Conservation (phyloP, 2,797 vertebrate species). For the Danio kyathit region DNA sequence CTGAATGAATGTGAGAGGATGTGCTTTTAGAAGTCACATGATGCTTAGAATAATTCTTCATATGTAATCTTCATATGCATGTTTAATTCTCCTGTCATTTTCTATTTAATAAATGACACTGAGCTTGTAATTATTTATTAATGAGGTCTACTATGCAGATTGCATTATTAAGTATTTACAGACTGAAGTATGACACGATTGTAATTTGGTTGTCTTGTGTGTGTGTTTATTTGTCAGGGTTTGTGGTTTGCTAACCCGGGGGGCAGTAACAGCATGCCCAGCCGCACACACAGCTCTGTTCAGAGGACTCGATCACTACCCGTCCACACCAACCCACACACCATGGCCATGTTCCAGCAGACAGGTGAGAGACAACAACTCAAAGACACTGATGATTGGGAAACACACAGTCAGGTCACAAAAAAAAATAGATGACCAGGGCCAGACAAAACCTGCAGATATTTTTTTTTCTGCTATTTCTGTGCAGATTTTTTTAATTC, state of each 20-base stretch:
- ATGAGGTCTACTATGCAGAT: conserved; percentile 60
- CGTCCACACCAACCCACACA: conserved; percentile 93
- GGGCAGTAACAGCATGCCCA: conserved; percentile 98
- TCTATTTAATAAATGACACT: background rate
- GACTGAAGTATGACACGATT: background rate
- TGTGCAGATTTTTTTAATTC: no score
- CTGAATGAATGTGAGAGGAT: background rate
- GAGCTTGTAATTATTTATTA: conserved; percentile 35
- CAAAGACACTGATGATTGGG: background rate
- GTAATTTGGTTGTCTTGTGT: conserved; percentile 23
- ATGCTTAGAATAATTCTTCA: background rate
- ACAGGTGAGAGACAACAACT: conserved; percentile 79
- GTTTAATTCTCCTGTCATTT: background rate
- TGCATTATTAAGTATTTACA: conserved; percentile 49
- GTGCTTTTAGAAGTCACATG: background rate
- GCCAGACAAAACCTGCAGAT: no score
- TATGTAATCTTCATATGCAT: background rate
- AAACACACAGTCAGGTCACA: background rate
- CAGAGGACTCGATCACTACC: conserved; percentile 96
- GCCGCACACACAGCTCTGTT: conserved; percentile 94
- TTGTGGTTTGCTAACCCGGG: conserved; percentile 98
- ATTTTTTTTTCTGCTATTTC: no score
- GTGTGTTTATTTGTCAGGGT: conserved; percentile 77
- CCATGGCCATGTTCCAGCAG: conserved; percentile 95
- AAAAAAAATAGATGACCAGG: no score